Percentiles rank a stretch among this genome's conserved stretches.
Evolutionary conservation across 2,113 vertebrate species (phyloP).

Genomic region (Podarcis raffonei): DNA sequence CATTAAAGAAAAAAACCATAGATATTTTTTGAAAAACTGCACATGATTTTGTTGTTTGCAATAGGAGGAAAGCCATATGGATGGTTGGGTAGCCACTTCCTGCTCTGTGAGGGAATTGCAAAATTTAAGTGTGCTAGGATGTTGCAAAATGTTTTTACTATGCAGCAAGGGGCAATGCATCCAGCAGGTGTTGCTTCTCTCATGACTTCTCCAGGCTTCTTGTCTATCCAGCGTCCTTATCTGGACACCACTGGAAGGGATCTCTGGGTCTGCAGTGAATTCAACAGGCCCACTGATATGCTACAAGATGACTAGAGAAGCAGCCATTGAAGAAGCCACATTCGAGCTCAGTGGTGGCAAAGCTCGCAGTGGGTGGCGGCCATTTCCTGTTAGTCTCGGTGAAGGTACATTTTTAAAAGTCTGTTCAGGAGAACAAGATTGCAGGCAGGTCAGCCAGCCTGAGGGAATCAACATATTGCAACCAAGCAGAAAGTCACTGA

Average conservation of each 20-base stretch:
- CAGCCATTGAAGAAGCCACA: background rate
- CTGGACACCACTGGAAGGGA: background rate
- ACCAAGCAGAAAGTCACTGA: background rate
- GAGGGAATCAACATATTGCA: too few relatives aligned
- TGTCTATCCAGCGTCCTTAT: background rate
- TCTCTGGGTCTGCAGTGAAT: background rate
- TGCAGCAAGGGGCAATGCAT: background rate
- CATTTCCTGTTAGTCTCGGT: background rate
- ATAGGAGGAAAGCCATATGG: background rate
- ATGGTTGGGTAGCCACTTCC: background rate
- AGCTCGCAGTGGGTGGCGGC: background rate
- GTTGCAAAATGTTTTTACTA: background rate
- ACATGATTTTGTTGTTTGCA: background rate
- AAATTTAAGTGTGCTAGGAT: background rate
- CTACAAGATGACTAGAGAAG: background rate
- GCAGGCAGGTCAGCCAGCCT: background rate
- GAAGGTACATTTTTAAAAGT: background rate
- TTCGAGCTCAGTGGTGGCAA: background rate
- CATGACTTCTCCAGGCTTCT: background rate
- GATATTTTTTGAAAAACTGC: background rate
- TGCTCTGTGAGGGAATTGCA: background rate
- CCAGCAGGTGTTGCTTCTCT: background rate
- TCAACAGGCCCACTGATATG: background rate
- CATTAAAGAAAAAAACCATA: background rate
- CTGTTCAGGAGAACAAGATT: background rate